phyloP scores from a whole-genome alignment of 2,113 vertebrate genomes.

The Hippocampus comes region DNA sequence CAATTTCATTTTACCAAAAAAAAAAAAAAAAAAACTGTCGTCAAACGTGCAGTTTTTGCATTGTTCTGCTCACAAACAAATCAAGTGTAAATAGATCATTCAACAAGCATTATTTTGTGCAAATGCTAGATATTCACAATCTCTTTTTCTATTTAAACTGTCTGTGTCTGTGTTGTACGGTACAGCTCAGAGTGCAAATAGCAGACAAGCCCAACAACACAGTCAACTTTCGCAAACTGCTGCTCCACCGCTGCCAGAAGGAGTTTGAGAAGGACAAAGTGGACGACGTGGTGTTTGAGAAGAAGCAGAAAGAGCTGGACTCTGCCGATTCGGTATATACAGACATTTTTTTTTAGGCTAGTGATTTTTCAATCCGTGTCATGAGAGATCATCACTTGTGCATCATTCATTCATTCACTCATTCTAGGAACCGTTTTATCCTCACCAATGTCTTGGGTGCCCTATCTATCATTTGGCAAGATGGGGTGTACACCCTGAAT shows the following conservation, averaged over 20 bases:
- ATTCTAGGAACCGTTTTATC: too few relatives aligned
- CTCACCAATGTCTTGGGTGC: too few relatives aligned
- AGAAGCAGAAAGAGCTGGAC: conserved; percentile 95
- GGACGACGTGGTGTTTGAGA: conserved; percentile 94
- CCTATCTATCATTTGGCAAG: too few relatives aligned
- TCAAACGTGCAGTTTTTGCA: neutral
- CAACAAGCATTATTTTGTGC: neutral
- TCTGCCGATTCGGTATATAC: conserved; percentile 83
- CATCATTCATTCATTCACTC: too few relatives aligned
- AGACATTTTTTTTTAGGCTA: neutral
- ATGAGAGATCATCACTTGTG: neutral
- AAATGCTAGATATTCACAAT: neutral
- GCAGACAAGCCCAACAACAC: conserved; percentile 89
- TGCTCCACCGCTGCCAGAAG: conserved; percentile 97
- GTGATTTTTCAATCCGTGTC: neutral
- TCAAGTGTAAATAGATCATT: neutral
- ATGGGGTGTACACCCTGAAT: too few relatives aligned
- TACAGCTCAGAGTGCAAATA: conserved; percentile 87
- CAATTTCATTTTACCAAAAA: neutral
- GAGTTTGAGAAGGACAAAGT: conserved; percentile 98
- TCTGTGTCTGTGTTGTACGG: neutral
- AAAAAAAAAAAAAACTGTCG: neutral
- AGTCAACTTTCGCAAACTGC: conserved; percentile 94
- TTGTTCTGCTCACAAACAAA: neutral
- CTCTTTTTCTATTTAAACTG: neutral